Evolutionary conservation across 1,140 invertebrate species (phyloP), one percentile per base, ranked within the genome.

Genomic region (Orchestia grillus): DNA sequence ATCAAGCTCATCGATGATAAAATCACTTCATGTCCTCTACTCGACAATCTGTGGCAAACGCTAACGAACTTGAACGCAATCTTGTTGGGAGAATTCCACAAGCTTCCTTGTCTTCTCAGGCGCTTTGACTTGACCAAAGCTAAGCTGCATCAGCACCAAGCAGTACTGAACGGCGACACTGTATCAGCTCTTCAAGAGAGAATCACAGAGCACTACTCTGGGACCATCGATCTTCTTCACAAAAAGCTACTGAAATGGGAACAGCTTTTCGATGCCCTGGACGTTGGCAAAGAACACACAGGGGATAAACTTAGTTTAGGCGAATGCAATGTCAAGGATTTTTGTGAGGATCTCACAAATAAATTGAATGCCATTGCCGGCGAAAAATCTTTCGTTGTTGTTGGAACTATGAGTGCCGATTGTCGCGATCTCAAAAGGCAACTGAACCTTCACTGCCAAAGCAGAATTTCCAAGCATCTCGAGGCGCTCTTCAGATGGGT

Each of bases 281-380:
- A 90, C n/a, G 88, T 90, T 8, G 41, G 42, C 28, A 11, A 44
- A 42, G 43, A 90, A 41, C 15, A 42, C 36, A 3, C n/a, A 41
- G 42, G 28, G 42, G 88, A 42, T 11, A 90, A 42, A 90, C 88
- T 44, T 11, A 96, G 28, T 96, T 92, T 96, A 92, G 96, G 62
- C 88, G 95, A 41, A 92, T 96, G n/a, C 53, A 57, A 77, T 40
- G 40, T 57, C 92, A 96, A 92, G 95, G 96, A 44, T 96, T 96
- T 62, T 94, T 96, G 45, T 95, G 96, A 47, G 96, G 96, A 44
- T 95, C 96, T 45, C 77, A 95, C 19, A 95, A 96, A 95, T 36
- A 96, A 96, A 95, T 53, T 96, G n/a, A 96, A 88, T 40, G 91
- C 96, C 87, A 96, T 96, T 94, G 96, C 96, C n/a, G 87, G 88